phyloP scores from a whole-genome alignment of 2,113 vertebrate species.

The Dasyprocta punctata region DNA sequence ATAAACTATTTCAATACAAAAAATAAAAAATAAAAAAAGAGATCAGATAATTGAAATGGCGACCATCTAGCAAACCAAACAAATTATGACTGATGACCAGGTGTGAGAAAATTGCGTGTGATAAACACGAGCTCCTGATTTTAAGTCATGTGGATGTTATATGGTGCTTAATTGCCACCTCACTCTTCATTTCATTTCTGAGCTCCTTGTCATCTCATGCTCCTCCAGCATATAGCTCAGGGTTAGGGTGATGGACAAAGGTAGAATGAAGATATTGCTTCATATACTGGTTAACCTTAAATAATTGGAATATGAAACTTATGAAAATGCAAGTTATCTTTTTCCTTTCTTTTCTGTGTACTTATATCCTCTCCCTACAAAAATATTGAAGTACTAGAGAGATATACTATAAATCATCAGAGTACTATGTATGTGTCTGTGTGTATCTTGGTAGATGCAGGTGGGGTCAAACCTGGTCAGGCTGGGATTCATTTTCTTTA shows the following conservation, averaged over 20 bases:
- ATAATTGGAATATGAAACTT: conserved; percentile 5
- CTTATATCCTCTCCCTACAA: not conserved
- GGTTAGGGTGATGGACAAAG: not conserved
- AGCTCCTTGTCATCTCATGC: not conserved
- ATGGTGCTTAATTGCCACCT: not conserved
- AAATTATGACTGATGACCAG: not conserved
- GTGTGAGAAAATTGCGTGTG: not conserved
- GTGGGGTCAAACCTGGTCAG: not conserved
- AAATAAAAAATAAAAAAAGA: no score
- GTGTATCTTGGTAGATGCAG: not conserved
- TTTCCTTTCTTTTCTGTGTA: not conserved
- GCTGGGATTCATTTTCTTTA: not conserved
- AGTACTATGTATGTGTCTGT: not conserved
- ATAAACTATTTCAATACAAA: no score
- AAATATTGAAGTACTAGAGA: not conserved
- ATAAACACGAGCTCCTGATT: not conserved
- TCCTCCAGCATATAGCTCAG: not conserved
- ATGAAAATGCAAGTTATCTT: not conserved
- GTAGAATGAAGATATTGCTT: not conserved
- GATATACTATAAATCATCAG: not conserved
- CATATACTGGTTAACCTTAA: not conserved
- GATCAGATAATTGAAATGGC: conserved; percentile 4
- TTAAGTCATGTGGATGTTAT: not conserved
- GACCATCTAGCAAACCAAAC: not conserved
- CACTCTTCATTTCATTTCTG: not conserved